Conservation (phyloP, 2,888 invertebrate species). For the Lissonota sp. region DNA sequence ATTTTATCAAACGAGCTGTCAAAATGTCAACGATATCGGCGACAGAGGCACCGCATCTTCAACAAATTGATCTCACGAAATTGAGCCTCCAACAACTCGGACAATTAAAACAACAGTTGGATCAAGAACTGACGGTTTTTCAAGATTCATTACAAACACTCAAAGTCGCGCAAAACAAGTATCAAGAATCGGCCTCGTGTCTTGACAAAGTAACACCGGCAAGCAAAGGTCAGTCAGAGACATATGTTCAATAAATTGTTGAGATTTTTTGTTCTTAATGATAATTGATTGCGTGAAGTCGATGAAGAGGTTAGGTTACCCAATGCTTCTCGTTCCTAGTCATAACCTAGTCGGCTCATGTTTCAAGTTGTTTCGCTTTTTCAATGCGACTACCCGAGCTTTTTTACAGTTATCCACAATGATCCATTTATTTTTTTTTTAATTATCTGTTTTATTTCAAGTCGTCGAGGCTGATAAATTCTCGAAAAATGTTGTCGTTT, state of each 20-base stretch:
- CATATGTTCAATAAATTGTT: background rate
- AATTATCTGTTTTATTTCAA: too few species aligned
- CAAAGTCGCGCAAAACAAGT: slow-evolving; percentile 95
- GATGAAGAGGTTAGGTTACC: too few species aligned
- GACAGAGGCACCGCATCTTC: slow-evolving; percentile 88
- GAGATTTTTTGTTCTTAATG: background rate
- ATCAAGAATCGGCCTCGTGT: slow-evolving; percentile 93
- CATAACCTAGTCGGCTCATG: too few species aligned
- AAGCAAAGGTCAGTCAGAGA: slow-evolving; percentile 86
- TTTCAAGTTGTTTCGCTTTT: too few species aligned
- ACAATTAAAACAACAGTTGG: slow-evolving; percentile 93
- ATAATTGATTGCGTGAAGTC: too few species aligned
- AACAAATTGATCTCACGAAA: slow-evolving; percentile 92
- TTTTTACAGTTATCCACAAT: too few species aligned
- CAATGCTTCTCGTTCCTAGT: too few species aligned
- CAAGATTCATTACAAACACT: slow-evolving; percentile 95
- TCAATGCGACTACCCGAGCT: too few species aligned
- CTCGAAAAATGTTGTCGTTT: too few species aligned
- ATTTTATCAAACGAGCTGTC: background rate
- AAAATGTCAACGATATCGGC: slow-evolving; percentile 87
- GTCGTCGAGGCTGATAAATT: too few species aligned
- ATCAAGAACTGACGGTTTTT: slow-evolving; percentile 95
- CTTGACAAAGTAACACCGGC: slow-evolving; percentile 91
- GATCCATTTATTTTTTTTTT: background rate
- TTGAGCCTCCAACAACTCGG: slow-evolving; percentile 92